phyloP scores from a whole-genome alignment of 2,113 vertebrate species.

The Vombatus ursinus region DNA sequence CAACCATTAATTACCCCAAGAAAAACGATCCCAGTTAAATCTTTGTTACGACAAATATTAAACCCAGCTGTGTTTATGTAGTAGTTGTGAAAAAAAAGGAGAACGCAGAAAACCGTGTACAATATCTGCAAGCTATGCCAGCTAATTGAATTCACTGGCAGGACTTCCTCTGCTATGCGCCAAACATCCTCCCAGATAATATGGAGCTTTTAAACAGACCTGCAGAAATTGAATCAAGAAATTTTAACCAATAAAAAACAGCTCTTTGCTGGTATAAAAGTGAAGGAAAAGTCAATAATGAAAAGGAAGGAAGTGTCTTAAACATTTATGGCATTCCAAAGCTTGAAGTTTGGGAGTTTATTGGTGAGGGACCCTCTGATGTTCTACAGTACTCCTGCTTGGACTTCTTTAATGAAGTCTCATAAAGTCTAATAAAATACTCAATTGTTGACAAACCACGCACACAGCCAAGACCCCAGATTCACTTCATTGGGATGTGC shows the following conservation, averaged over 20 bases:
- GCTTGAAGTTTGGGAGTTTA: constrained; percentile 88
- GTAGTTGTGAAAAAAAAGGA: constrained; percentile 84
- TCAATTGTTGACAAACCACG: constrained; percentile 90
- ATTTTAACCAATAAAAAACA: constrained; percentile 91
- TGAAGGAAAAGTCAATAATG: constrained; percentile 91
- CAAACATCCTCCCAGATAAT: constrained; percentile 88
- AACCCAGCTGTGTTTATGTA: constrained; percentile 88
- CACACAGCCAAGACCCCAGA: constrained; percentile 70
- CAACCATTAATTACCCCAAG: constrained; percentile 80
- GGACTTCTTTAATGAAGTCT: constrained; percentile 91
- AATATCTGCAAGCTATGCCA: constrained; percentile 83
- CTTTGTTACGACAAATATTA: constrained; percentile 85
- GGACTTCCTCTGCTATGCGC: constrained; percentile 84
- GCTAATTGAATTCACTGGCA: constrained; percentile 88
- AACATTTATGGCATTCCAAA: constrained; percentile 96
- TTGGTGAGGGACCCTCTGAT: constrained; percentile 91
- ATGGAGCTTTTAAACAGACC: constrained; percentile 87
- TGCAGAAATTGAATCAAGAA: constrained; percentile 87
- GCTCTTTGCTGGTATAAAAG: constrained; percentile 88
- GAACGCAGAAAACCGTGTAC: constrained; percentile 76
- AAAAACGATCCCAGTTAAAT: constrained; percentile 79
- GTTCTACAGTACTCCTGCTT: constrained; percentile 89
- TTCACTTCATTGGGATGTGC: constrained; percentile 60
- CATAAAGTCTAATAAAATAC: constrained; percentile 92
- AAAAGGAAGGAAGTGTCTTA: constrained; percentile 93